A percentile compares a stretch with the other conserved stretches of the same genome.
phyloP scores from a whole-genome alignment of 1,140 invertebrate genomes.

The Magallana ariakensis region DNA sequence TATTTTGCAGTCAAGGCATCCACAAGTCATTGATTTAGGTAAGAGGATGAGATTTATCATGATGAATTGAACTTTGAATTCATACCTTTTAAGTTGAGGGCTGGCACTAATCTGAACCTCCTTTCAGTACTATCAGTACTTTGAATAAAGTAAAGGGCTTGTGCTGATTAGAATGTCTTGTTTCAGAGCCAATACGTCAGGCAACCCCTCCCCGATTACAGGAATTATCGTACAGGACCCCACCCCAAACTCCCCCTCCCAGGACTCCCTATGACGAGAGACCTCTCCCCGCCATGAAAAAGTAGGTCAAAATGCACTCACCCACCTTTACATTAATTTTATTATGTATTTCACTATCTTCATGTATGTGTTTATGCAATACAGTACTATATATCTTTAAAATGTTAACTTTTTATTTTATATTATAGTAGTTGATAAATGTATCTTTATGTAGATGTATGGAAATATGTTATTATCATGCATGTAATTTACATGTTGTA shows the following conservation, averaged over 20 bases:
- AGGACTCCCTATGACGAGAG: slow-evolving; percentile 88
- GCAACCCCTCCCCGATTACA: slow-evolving; percentile 62
- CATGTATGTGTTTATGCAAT: not conserved
- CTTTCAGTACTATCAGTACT: too few species aligned
- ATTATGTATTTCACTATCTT: not conserved
- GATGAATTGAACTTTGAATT: not conserved
- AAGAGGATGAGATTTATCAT: slow-evolving; percentile 18
- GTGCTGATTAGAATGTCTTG: not conserved
- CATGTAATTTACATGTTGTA: not conserved
- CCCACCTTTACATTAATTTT: not conserved
- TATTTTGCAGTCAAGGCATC: slow-evolving; percentile 70
- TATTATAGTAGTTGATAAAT: not conserved
- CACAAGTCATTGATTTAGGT: slow-evolving; percentile 68
- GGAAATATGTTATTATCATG: not conserved
- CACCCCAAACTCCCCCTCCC: slow-evolving; percentile 60
- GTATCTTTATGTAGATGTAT: too few species aligned
- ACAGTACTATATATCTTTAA: not conserved
- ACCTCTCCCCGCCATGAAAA: slow-evolving; percentile 85
- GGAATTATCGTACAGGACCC: slow-evolving; percentile 56
- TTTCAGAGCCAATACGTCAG: slow-evolving; percentile 59
- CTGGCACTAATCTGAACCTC: too few species aligned
- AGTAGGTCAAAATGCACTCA: slow-evolving; percentile 31
- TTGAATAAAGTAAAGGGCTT: too few species aligned
- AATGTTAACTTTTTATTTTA: not conserved
- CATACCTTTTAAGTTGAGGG: not conserved